Evolutionary conservation across 23 tunicate species (phyloP), one percentile per base, ranked within the genome.

Genomic region (Styela clava): DNA sequence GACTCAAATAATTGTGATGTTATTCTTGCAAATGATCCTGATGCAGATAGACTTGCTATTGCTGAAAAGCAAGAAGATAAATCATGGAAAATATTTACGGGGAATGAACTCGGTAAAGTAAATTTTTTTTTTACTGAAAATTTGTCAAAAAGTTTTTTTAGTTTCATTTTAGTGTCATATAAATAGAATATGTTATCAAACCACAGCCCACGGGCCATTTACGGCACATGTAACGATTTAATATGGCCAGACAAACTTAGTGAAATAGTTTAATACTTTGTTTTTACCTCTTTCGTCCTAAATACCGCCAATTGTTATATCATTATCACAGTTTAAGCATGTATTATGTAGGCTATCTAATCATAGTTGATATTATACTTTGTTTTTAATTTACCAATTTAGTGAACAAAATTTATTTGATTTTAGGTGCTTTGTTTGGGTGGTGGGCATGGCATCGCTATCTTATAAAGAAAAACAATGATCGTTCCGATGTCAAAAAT

Each of bases 1-100:
- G 91, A 95, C 51, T 76, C 28, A 30, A 83, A 88, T 51, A 86
- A 86, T 25, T 89, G 89, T 69, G 30, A 63, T 21, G 88, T 89
- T 35, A 89, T 95, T 44, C 84, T 95, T 24, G 99, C 99, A 18
- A 89, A 90, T 69, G 99, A 95, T 80, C 99, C 99, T 2, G 99
- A 95, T 69, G 99, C 99, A 0, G 99, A 95, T 72, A 71, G 99
- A 77, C 89, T 95, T 24, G 99, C 99, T 23, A 85, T 95, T 24
- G 99, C 95, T 5, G 99, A 95, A 76, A 95, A 95, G 63, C 84
- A 73, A 62, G 70, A 67, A 0, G 86, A 90, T 61, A 96, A 88
- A 56, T 30, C 34, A 27, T 95, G 99, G 99, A 90, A 83, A 36
- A 95, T 86, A 20, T 95, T 95, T 72, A 89, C 91, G 21, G 99